A percentile compares a stretch with the other conserved stretches of the same genome.
Evolutionary conservation across 2,113 vertebrate genomes (phyloP).

Genomic region (Sitta europaea): DNA sequence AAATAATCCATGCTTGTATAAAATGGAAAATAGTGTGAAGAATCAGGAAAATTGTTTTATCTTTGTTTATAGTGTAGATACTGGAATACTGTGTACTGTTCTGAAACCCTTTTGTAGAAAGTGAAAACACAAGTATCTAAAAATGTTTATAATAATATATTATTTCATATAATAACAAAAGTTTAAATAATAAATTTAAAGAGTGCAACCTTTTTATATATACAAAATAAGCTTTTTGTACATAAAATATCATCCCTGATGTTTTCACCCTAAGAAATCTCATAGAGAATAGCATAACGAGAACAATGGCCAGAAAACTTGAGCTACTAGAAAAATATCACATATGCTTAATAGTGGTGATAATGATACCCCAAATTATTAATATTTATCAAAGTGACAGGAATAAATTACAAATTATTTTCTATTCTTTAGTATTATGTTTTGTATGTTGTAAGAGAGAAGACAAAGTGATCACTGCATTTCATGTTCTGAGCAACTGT

Average conservation of each 20-base stretch:
- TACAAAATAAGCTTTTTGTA: neutral
- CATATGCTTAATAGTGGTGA: neutral
- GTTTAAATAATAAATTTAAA: neutral
- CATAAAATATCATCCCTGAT: neutral
- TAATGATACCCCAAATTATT: neutral
- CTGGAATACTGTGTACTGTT: neutral
- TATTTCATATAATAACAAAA: too few species aligned
- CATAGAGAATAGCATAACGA: neutral
- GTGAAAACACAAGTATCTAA: neutral
- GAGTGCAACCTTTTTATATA: neutral
- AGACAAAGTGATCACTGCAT: neutral
- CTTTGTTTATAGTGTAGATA: neutral
- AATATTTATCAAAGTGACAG: neutral
- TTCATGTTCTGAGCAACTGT: constrained; percentile 37
- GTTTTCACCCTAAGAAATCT: neutral
- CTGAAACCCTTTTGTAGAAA: neutral
- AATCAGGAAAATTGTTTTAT: neutral
- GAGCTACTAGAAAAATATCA: neutral
- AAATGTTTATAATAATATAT: neutral
- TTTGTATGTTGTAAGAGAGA: neutral
- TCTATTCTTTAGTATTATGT: neutral
- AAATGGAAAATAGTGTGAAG: neutral
- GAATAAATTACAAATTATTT: neutral
- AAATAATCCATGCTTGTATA: neutral
- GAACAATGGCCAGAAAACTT: neutral